These are phyloP conservation scores for Leucozona laternaria DNA, from an alignment of 2,888 invertebrate genomes.

Conservation along the genomic window DNA sequence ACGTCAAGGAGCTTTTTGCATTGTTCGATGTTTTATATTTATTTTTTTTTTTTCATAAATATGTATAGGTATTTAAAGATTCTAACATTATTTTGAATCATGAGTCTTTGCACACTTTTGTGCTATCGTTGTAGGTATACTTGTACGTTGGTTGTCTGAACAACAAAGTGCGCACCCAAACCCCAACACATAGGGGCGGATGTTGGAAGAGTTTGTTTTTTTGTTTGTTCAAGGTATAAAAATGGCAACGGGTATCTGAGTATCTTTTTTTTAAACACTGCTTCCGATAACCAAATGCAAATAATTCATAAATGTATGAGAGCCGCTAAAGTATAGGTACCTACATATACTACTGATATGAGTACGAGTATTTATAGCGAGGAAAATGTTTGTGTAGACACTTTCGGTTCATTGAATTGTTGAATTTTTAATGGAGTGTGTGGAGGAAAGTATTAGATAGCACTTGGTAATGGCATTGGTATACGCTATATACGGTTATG, in stretches of 20 bases:
- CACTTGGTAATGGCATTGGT: constrained; percentile 38
- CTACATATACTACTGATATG: neutral
- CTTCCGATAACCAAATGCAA: constrained; percentile 61
- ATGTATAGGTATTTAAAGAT: constrained; percentile 46
- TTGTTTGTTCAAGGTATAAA: neutral
- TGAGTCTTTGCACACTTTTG: constrained; percentile 16
- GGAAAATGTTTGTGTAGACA: constrained; percentile 55
- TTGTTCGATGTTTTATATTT: constrained; percentile 39
- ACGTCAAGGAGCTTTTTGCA: constrained; percentile 18
- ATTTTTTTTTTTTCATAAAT: constrained; percentile 16
- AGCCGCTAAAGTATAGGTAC: neutral
- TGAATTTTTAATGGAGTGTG: constrained; percentile 71
- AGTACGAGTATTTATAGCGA: neutral
- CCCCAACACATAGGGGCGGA: constrained; percentile 24
- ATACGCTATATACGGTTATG: constrained; percentile 13
- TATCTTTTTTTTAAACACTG: constrained; percentile 26
- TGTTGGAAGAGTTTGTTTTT: constrained; percentile 10
- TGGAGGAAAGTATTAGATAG: constrained; percentile 43
- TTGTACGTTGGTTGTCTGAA: constrained; percentile 10
- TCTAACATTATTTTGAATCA: constrained; percentile 53
- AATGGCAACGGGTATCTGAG: constrained; percentile 5
- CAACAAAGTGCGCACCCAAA: constrained; percentile 3
- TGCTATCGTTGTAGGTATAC: too few relatives aligned
- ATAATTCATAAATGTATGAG: constrained; percentile 35
- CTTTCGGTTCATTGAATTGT: constrained; percentile 67